phyloP scores from a whole-genome alignment of 1,140 invertebrate species.

The Thaumatotibia leucotreta region DNA sequence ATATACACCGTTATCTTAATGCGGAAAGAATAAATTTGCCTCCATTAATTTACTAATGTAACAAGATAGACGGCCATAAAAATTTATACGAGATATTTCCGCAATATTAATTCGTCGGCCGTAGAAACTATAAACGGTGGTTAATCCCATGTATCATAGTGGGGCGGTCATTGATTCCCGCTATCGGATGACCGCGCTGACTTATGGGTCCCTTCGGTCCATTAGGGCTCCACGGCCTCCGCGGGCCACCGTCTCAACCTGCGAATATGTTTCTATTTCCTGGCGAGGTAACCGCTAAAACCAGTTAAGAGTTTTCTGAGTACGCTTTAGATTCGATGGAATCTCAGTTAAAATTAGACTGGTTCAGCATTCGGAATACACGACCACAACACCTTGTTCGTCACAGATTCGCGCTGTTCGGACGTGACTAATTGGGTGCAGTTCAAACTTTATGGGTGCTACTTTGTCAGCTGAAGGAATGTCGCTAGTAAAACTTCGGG shows the following conservation, averaged over 20 bases:
- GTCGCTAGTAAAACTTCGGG: background rate
- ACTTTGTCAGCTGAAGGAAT: conserved; percentile 23
- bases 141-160: conserved; percentile 69
- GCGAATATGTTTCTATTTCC: background rate
- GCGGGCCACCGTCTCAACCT: conserved; percentile 25
- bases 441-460: conserved; percentile 21
- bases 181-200: conserved; percentile 60
- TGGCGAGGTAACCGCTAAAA: background rate
- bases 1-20: background rate
- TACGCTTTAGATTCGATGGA: background rate
- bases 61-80: conserved; percentile 16
- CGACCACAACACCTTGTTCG: conserved; percentile 50
- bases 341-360: conserved; percentile 9
- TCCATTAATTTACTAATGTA: conserved; percentile 15
- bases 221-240: conserved; percentile 50
- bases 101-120: conserved; percentile 62
- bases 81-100: conserved; percentile 58
- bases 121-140: conserved; percentile 67
- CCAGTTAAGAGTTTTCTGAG: background rate
- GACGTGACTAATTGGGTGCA: conserved; percentile 65
- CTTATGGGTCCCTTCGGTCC: conserved; percentile 65
- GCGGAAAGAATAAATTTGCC: conserved; percentile 5
- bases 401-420: conserved; percentile 29
- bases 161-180: conserved; percentile 70
- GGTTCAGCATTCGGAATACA: background rate